These are phyloP conservation scores for Nematopogon swammerdamellus DNA, from an alignment of 2,888 invertebrate species.

Conservation along the genomic window DNA sequence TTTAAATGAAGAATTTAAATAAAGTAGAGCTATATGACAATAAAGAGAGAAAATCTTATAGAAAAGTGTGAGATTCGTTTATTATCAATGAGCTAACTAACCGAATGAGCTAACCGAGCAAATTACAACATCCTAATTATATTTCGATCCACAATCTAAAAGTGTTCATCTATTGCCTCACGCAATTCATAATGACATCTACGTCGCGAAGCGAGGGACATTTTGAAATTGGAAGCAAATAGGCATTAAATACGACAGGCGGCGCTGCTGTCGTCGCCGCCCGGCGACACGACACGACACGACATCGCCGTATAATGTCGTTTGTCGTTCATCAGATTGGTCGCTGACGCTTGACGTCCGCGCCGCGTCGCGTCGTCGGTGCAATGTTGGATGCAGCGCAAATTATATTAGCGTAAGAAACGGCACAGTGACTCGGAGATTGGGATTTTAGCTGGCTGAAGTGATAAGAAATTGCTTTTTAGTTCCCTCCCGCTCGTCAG, in stretches of 20 bases:
- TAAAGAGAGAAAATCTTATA: too few species aligned
- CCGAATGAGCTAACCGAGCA: too few species aligned
- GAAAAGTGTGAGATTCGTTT: too few species aligned
- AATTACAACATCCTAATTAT: too few species aligned
- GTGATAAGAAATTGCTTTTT: conserved; percentile 44
- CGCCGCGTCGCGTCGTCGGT: conserved; percentile 35
- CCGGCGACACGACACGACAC: conserved; percentile 4
- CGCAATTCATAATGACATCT: background rate
- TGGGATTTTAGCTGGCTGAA: conserved; percentile 44
- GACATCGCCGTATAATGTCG: conserved; percentile 36
- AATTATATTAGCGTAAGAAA: conserved; percentile 55
- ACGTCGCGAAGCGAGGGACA: conserved; percentile 41
- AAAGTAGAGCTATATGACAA: too few species aligned
- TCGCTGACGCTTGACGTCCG: conserved; percentile 54
- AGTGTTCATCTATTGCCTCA: background rate
- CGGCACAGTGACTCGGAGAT: conserved; percentile 47
- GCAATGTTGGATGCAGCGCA: conserved; percentile 28
- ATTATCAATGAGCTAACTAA: too few species aligned
- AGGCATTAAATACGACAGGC: conserved; percentile 64
- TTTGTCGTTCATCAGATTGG: conserved; percentile 52
- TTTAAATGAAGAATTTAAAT: too few species aligned
- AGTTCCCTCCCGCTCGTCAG: conserved; percentile 47
- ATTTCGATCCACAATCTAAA: background rate
- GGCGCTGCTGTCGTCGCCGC: conserved; percentile 33
- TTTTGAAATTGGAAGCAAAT: conserved; percentile 62